Percentiles rank a stretch among this genome's conserved stretches.
These are phyloP conservation scores for Phyllostomus discolor DNA, from an alignment of 2,113 vertebrate genomes.

Conservation along the genomic window DNA sequence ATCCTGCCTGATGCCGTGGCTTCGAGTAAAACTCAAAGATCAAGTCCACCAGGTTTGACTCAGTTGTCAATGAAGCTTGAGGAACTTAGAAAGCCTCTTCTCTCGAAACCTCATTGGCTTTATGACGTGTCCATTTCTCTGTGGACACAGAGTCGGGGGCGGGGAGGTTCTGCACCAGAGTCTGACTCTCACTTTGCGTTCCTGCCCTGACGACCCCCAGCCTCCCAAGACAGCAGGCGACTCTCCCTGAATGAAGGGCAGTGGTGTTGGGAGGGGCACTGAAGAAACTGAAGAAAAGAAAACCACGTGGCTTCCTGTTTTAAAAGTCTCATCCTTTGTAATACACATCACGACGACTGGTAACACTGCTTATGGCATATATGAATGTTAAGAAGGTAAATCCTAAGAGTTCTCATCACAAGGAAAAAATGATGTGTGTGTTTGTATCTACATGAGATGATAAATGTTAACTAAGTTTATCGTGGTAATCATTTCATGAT, in stretches of 20 bases:
- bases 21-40: not conserved
- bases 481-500: not conserved
- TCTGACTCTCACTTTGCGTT: not conserved
- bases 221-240: not conserved
- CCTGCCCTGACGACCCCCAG: not conserved
- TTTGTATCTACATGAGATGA: not conserved
- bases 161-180: not conserved
- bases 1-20: not conserved
- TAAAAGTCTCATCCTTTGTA: not conserved
- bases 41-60: not conserved
- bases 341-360: not conserved
- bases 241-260: not conserved
- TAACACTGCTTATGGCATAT: not conserved
- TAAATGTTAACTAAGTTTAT: not conserved
- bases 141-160: conserved; percentile 68
- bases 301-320: not conserved
- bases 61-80: not conserved
- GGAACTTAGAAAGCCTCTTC: conserved; percentile 61
- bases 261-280: not conserved
- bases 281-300: not conserved
- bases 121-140: conserved; percentile 37
- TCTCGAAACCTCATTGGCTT: conserved; percentile 81
- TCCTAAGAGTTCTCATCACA: not conserved
- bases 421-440: not conserved
- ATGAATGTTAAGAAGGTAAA: not conserved